These are phyloP conservation scores for Masnerella sp. DNA, from an alignment of 2,888 invertebrate genomes.

Conservation along the genomic window DNA sequence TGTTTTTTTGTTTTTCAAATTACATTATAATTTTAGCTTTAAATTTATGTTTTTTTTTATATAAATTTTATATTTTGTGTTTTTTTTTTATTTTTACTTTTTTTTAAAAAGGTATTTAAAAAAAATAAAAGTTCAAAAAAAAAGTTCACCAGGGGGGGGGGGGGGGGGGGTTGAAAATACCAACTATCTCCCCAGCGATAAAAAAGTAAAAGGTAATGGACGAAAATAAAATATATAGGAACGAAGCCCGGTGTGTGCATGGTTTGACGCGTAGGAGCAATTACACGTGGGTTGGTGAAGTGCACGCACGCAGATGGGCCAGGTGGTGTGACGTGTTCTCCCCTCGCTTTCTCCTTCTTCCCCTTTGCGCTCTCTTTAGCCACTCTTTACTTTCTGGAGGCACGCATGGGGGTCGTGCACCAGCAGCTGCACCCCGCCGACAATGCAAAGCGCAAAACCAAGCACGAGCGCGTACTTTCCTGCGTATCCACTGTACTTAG, in stretches of 20 bases:
- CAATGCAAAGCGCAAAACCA: slow-evolving; percentile 71
- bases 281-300: slow-evolving; percentile 58
- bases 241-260: slow-evolving; percentile 49
- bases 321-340: slow-evolving; percentile 76
- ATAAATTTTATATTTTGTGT: no score
- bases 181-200: slow-evolving; percentile 8
- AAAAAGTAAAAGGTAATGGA: slow-evolving; percentile 22
- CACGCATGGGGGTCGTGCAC: slow-evolving; percentile 74
- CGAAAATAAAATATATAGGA: slow-evolving; percentile 41
- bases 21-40: no score
- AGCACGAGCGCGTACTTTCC: slow-evolving; percentile 38
- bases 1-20: no score
- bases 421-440: slow-evolving; percentile 73
- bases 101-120: no score
- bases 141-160: no score
- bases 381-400: slow-evolving; percentile 68
- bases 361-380: slow-evolving; percentile 39
- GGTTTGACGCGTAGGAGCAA: slow-evolving; percentile 58
- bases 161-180: no score
- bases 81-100: no score
- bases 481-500: slow-evolving; percentile 12
- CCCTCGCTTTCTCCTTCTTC: slow-evolving; percentile 47
- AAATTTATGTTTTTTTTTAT: no score
- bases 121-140: no score
- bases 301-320: slow-evolving; percentile 70